phyloP scores from a whole-genome alignment of 2,113 vertebrate genomes.

The Falcunculus frontatus region DNA sequence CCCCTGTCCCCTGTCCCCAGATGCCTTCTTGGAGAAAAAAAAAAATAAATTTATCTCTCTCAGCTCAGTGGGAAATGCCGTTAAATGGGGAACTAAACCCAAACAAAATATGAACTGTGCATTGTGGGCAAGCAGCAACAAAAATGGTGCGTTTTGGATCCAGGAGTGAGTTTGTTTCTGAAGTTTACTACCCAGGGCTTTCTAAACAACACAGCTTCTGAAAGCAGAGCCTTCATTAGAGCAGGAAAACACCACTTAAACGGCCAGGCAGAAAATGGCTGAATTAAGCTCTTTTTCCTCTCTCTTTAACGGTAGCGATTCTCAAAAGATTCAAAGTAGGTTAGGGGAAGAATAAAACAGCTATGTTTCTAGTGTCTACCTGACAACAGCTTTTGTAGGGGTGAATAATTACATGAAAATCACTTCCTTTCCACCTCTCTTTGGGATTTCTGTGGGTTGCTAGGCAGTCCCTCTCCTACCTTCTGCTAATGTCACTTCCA shows the following conservation, averaged over 20 bases:
- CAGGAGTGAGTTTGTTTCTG: slow-evolving; percentile 6
- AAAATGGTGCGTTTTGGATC: background rate
- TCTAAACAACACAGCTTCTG: slow-evolving; percentile 42
- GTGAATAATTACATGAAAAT: slow-evolving; percentile 82
- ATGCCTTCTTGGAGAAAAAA: background rate
- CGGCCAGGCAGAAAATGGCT: slow-evolving; percentile 70
- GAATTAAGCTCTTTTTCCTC: slow-evolving; percentile 73
- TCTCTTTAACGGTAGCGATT: slow-evolving; percentile 59
- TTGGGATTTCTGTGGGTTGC: slow-evolving; percentile 75
- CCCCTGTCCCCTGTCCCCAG: background rate
- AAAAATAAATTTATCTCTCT: background rate
- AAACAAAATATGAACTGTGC: slow-evolving; percentile 29
- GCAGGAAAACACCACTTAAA: slow-evolving; percentile 67
- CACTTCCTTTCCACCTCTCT: slow-evolving; percentile 79
- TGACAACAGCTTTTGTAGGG: slow-evolving; percentile 78
- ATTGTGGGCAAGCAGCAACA: background rate
- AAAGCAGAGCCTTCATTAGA: slow-evolving; percentile 55
- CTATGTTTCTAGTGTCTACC: slow-evolving; percentile 80
- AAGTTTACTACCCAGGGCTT: slow-evolving; percentile 28
- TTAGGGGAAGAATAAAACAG: slow-evolving; percentile 78
- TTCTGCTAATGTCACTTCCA: slow-evolving; percentile 72
- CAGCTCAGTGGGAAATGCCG: background rate
- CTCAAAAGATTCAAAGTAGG: slow-evolving; percentile 78
- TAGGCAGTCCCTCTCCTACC: slow-evolving; percentile 67
- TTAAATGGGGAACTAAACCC: background rate